Evolutionary conservation across 2,888 invertebrate genomes (phyloP), one percentile per base, ranked within the genome.

Genomic region (Syrista parreyssii): DNA sequence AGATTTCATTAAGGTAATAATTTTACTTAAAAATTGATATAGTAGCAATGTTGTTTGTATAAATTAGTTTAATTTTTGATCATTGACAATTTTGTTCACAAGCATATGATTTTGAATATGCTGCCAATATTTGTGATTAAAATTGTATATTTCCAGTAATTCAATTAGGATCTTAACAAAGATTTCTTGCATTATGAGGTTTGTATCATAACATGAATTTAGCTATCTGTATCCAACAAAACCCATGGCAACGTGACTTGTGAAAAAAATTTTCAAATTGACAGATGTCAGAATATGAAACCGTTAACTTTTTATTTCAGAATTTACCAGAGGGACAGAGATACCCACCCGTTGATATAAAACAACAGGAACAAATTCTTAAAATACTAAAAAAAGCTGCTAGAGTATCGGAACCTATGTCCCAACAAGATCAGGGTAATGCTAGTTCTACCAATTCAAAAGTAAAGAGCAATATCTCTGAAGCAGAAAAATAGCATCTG

Each of bases 381-480:
- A 87, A 91, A 80, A 89, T 93, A 78, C 86, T 95, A 73, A 92
- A 93, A 89, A 90, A 92, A 81, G 93, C 94, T 36, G 86, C 93
- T 32, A 87, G 92, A 76, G 92, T 89, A 77, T 87, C 89, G 12
- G 92, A 89, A 89, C 93, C 87, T 89, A 92, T 87, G 68, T n/a
- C 73, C 36, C 33, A 31, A 23, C 30, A 78, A 78, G 11, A 34
- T 31, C 32, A 75, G 11, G 12, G 23, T 32, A 30, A 75, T 40
- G n/a, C 12, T 30, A 71, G 32, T 71, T 15, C 23, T 35, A 15
- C 12, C 12, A 78, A 6, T 55, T 76, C 33, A 35, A 30, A 75
- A 36, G 15, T 33, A 35, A 33, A 15, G 73, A 36, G 23, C 30
- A 68, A 31, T 34, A 15, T 35, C 34, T 73, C 23, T 68, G 55